Evolutionary conservation across 2,797 vertebrate species (phyloP).

Genomic region (Micromesistius poutassou): DNA sequence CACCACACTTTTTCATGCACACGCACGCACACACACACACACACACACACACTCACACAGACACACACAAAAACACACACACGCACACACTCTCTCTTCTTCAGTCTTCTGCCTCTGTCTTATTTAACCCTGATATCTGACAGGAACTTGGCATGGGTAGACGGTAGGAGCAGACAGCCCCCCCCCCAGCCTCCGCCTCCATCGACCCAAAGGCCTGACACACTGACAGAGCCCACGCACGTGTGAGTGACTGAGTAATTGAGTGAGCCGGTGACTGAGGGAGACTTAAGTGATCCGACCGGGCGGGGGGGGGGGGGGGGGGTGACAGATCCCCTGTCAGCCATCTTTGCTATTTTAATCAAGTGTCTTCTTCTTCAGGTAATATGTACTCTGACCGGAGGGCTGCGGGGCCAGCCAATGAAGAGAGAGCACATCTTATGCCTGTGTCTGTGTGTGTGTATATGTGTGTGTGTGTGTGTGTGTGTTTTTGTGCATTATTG

Average conservation of each 20-base stretch:
- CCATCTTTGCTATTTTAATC: conserved; percentile 44
- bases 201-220: conserved; percentile 20
- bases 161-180: conserved; percentile 39
- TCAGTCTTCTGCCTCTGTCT: conserved; percentile 41
- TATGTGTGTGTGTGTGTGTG: neutral
- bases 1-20: conserved; percentile 8
- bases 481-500: neutral
- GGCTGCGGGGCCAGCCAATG: neutral
- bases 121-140: conserved; percentile 53
- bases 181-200: conserved; percentile 32
- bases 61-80: neutral
- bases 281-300: conserved; percentile 44
- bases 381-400: neutral
- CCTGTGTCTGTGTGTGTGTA: neutral
- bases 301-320: conserved; percentile 46
- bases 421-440: neutral
- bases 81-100: conserved; percentile 10
- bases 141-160: conserved; percentile 52
- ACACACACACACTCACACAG: neutral
- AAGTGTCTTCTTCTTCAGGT: conserved; percentile 34
- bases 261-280: conserved; percentile 37
- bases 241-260: conserved; percentile 53
- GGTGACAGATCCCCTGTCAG: conserved; percentile 34
- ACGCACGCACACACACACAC: neutral
- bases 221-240: conserved; percentile 30